Evolutionary conservation across 2,888 invertebrate genomes (phyloP), one percentile per base, ranked within the genome.

Genomic region (Tholera decimalis): DNA sequence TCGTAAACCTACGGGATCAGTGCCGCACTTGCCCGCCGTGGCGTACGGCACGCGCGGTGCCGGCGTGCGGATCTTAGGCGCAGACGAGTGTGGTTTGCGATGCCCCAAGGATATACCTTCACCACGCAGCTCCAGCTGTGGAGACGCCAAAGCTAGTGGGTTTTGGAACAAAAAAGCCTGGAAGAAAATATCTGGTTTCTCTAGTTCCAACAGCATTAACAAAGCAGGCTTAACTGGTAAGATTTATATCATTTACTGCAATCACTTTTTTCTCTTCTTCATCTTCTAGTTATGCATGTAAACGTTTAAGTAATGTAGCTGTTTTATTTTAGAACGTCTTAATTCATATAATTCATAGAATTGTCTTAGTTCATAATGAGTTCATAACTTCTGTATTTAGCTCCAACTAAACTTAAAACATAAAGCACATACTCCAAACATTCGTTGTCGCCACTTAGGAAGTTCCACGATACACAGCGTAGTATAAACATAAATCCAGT

Each of bases 151-250:
- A 83, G 87, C 92, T 15, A 96, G 93, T 73, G 96, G 96, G 60
- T 97, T 97, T 90, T 97, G 97, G 97, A 97, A 96, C 82, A 96
- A 97, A 90, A 98, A 97, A 86, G 96, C 97, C 1, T 98, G 98
- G 97, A 97, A 97, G 87, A 98, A 97, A 89, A 93, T 98, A 79
- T 97, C 97, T 18, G 97, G 97, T 30, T 97, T 98, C 85, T 97
- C 97, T 61, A 97, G 97, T 85, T 97, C 97, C 57, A 97, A 96
- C 82, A 97, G 97, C 86, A 96, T 96, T 85, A 97, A 97, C 87
- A 97, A 97, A 89, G 96, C 96, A 46, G 96, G 96, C 67, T 86
- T 95, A 58, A 95, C 96, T 89, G 97, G 97, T 97, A 92, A 97
- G 97, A 96, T 74, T 53, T 54, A 37, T 13, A 47, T 50, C 11